Conservation (phyloP, 2,113 vertebrate species). For the Entomyzon cyanotis region DNA sequence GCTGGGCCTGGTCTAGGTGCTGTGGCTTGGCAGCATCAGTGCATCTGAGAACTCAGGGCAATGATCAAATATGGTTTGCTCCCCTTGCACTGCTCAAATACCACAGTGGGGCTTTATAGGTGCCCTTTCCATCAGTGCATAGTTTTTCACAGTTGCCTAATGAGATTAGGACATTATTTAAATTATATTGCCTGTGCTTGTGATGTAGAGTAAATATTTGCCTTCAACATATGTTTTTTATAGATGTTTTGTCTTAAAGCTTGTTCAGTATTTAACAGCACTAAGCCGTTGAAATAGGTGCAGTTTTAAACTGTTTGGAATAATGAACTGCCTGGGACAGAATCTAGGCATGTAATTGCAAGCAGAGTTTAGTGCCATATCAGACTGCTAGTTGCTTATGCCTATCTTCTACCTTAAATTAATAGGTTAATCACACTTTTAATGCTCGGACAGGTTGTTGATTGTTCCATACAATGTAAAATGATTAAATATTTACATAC, state of each 20-base stretch:
- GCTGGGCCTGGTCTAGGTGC: neutral
- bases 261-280: neutral
- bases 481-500: neutral
- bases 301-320: neutral
- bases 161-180: neutral
- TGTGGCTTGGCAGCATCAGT: neutral
- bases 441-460: neutral
- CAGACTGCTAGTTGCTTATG: neutral
- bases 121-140: neutral
- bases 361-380: neutral
- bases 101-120: rapidly evolving
- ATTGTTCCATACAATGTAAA: neutral
- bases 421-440: neutral
- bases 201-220: neutral
- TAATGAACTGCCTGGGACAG: neutral
- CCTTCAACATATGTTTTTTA: rapidly evolving
- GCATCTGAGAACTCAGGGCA: neutral
- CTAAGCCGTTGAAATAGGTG: neutral
- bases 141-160: neutral
- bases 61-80: neutral
- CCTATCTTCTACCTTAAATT: neutral
- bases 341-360: neutral
- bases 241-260: neutral
- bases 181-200: neutral
- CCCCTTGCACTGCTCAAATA: neutral